Conservation (phyloP, 2,113 vertebrate species). For the Oryzias celebensis region DNA sequence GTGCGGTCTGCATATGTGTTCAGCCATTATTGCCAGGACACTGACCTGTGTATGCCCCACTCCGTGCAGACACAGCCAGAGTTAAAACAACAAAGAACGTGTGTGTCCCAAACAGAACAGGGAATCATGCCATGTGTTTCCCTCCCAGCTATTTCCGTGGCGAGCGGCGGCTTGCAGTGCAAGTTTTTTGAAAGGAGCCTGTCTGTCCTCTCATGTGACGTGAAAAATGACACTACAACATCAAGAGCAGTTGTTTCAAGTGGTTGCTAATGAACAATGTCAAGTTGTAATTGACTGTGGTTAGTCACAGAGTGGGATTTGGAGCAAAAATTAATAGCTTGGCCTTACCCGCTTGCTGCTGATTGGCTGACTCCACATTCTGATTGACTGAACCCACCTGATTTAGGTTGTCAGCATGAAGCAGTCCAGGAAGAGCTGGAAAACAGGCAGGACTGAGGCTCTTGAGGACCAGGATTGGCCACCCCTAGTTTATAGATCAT, state of each 20-base stretch:
- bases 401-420: too few relatives aligned
- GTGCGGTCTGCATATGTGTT: background rate
- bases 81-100: slow-evolving; percentile 9
- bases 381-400: too few relatives aligned
- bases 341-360: too few relatives aligned
- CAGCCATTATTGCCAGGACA: background rate
- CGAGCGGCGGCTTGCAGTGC: slow-evolving; percentile 12
- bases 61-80: slow-evolving; percentile 4
- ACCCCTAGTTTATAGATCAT: too few relatives aligned
- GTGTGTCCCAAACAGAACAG: slow-evolving; percentile 17
- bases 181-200: slow-evolving; percentile 11
- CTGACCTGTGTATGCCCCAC: slow-evolving; percentile 12
- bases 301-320: too few relatives aligned
- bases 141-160: slow-evolving; percentile 8
- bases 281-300: too few relatives aligned
- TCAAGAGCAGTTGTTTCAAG: slow-evolving; percentile 1
- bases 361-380: too few relatives aligned
- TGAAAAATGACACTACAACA: background rate
- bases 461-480: too few relatives aligned
- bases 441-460: too few relatives aligned
- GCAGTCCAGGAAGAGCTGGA: too few relatives aligned
- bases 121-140: slow-evolving; percentile 33
- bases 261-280: too few relatives aligned
- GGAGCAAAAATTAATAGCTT: too few relatives aligned
- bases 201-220: slow-evolving; percentile 19